Evolutionary conservation across 2,113 vertebrate species (phyloP), one percentile per base, ranked within the genome.

Genomic region (Rhombomys opimus): DNA sequence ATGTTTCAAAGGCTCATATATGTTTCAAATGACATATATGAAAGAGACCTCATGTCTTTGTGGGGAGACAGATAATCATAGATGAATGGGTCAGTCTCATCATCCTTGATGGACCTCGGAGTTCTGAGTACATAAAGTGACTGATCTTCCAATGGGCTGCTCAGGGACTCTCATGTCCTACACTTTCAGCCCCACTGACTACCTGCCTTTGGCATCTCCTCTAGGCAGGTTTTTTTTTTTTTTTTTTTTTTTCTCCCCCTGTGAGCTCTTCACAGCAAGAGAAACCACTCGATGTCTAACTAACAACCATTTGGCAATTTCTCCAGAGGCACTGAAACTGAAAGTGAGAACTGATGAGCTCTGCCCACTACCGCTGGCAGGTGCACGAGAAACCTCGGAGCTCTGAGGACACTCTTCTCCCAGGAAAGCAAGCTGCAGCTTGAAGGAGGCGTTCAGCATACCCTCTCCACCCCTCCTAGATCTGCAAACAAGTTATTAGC

Each of bases 401-500:
- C 20, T 2, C 68, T 2, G 54, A 87, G 70, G 95, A 72, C 25
- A 20, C 41, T 27, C 72, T 72, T 13, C 41, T 75, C 46, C 25
- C 78, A 15, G 35, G 61, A 86, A 50, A 93, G 78, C 96, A 96
- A 91, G 98, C 87, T 32, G 35, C 0, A 73, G 91, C 96, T 94
- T 67, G 96, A 70, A 77, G 89, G 38, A 92, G 75, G 65, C 63
- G 15, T 54, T 25, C 80, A 35, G 75, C 76, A 23, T 84, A 52
- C 89, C 75, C 88, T 78, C 67, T 73, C 85, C 59, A 93, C 91
- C 91, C 87, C 94, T 50, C 75, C 75, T 84, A 41, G 41, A 75
- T 77, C 61, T 95, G 95, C 94, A 96, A 96, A 97, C 96, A 97
- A 96, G 95, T 95, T 97, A 94, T 92, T 96, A 97, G 94, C 81